Conservation (phyloP, 1,140 invertebrate genomes). For the Drosophila ficusphila region DNA sequence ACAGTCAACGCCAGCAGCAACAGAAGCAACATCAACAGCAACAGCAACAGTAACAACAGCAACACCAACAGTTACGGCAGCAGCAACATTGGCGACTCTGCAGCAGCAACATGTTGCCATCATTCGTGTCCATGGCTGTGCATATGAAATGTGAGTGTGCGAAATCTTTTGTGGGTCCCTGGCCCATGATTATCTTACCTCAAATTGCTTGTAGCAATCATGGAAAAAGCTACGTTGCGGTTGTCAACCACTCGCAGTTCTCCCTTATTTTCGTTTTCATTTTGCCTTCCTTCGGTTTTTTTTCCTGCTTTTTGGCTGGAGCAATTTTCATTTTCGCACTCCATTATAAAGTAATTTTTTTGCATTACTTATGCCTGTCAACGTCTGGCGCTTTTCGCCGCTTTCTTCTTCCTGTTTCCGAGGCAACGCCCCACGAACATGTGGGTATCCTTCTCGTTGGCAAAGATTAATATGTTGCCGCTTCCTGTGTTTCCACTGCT, state of each 20-base stretch:
- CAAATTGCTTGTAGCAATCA: conserved; percentile 81
- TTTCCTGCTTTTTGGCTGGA: conserved; percentile 28
- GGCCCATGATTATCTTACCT: conserved; percentile 74
- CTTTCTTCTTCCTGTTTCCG: conserved; percentile 75
- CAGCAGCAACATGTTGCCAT: conserved; percentile 64
- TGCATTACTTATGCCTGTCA: conserved; percentile 82
- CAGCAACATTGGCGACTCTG: conserved; percentile 24
- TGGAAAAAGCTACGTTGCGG: conserved; percentile 60
- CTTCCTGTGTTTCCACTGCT: too few species aligned
- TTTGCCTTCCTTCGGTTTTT: not conserved
- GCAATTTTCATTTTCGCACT: conserved; percentile 82
- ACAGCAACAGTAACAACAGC: conserved; percentile 15
- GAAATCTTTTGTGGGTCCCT: conserved; percentile 43
- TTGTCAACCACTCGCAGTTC: not conserved
- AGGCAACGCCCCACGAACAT: conserved; percentile 43
- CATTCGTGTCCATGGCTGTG: conserved; percentile 8
- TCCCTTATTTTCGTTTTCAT: not conserved
- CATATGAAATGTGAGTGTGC: conserved; percentile 32
- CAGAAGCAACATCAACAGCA: conserved; percentile 25
- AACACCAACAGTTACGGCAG: too few species aligned
- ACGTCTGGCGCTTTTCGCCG: conserved; percentile 57
- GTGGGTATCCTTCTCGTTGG: conserved; percentile 65
- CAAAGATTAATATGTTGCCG: conserved; percentile 81
- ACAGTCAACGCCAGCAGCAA: conserved; percentile 44
- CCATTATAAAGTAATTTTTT: conserved; percentile 83